A percentile compares a stretch with the other conserved stretches of the same genome.
Conservation (phyloP, 2,888 invertebrate genomes). For the Catotricha subobsoleta region DNA sequence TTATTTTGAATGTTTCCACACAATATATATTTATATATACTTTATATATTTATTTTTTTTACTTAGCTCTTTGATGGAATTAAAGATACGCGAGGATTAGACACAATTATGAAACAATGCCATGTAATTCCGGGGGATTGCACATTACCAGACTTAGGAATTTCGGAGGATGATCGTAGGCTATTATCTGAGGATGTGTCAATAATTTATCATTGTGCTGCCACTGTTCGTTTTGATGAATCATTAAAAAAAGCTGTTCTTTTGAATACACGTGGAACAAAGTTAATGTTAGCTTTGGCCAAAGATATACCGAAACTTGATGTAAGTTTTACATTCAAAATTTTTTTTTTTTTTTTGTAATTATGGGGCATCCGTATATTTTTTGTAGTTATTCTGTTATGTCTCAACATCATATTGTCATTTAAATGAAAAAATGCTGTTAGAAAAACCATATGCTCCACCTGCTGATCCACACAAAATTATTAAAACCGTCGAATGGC, state of each 20-base stretch:
- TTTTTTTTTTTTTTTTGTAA: background rate
- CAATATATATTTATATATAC: too few relatives aligned
- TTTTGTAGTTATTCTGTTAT: constrained; percentile 46
- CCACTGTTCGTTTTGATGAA: constrained; percentile 57
- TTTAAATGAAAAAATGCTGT: constrained; percentile 58
- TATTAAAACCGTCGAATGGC: constrained; percentile 61
- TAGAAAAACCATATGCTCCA: constrained; percentile 74
- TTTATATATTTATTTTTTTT: constrained; percentile 11
- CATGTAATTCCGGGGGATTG: constrained; percentile 58
- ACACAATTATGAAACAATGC: constrained; percentile 45
- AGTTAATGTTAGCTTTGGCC: constrained; percentile 68
- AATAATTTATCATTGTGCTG: constrained; percentile 73
- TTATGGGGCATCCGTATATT: constrained; percentile 5
- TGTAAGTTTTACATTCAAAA: constrained; percentile 29
- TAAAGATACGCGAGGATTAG: constrained; percentile 42
- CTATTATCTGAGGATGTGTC: constrained; percentile 47
- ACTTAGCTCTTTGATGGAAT: constrained; percentile 60
- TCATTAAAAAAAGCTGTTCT: constrained; percentile 73
- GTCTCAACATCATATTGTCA: constrained; percentile 87
- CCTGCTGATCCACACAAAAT: constrained; percentile 58
- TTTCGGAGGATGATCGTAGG: constrained; percentile 46
- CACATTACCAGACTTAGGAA: constrained; percentile 43
- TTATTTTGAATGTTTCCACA: too few relatives aligned
- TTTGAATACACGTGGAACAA: constrained; percentile 82
- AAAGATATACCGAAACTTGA: constrained; percentile 55